These are phyloP conservation scores for Plutella xylostella DNA, from an alignment of 2,888 invertebrate genomes.

Conservation along the genomic window DNA sequence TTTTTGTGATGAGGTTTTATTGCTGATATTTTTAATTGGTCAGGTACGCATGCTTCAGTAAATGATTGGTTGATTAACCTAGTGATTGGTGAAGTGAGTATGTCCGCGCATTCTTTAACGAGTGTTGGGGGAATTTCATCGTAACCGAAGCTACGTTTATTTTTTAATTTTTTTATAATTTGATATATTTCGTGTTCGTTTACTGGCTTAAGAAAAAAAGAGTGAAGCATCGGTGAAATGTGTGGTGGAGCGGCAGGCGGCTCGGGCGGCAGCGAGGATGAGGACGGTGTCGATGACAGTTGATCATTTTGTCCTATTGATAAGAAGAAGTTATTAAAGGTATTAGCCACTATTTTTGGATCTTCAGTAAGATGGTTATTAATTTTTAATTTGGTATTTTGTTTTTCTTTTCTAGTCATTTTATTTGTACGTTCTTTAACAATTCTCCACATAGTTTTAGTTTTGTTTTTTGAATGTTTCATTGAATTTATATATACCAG, in stretches of 20 bases:
- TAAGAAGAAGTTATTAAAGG: background rate
- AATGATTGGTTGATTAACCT: constrained; percentile 12
- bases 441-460: background rate
- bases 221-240: constrained; percentile 1
- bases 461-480: background rate
- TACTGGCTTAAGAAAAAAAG: background rate
- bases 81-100: constrained; percentile 7
- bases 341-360: background rate
- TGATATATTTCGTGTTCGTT: background rate
- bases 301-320: background rate
- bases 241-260: background rate
- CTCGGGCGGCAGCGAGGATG: too few species aligned
- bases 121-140: constrained; percentile 10
- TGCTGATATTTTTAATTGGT: constrained; percentile 6
- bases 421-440: background rate
- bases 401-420: too few species aligned
- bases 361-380: constrained; percentile 6
- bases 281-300: background rate
- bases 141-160: constrained; percentile 9
- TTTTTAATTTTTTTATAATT: constrained; percentile 11
- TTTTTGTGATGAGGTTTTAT: constrained; percentile 9
- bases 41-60: constrained; percentile 10
- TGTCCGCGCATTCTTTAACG: constrained; percentile 9
- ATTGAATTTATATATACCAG: background rate
- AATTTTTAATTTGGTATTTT: background rate